Base-by-base conservation (phyloP, 2,797 vertebrate genomes). In the Sebastes nivosus region DNA sequence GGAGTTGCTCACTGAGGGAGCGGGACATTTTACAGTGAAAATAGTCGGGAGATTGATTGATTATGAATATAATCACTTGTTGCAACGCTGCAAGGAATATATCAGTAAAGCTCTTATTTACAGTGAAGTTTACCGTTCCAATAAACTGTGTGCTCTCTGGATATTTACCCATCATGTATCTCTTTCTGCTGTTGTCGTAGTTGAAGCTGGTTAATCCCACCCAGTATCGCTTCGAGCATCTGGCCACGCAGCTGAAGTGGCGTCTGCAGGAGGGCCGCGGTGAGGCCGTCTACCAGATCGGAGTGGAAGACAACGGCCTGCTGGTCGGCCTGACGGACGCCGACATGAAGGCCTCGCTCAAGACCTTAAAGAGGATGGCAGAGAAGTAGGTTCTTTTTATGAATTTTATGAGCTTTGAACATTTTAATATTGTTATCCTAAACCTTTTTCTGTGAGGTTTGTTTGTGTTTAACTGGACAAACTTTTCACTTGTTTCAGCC, bases 211-310 rank as follows among this genome's bases (percentile, higher is more conserved):
- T 99, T 73, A 99, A 98, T 84, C 98, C 98, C 52, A 99, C 98
- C 0, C 97, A 97, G 87, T 99, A 98, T 38, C 97, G 98, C 63
- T 99, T 99, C 52, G 98, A 99, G 92, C 98, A 99, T 88, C 92
- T 99, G 90, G 98, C 98, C 89, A 99, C 98, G 0, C 98, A 99
- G 94, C 96, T 99, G 93, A 99, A 99, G 92, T 99, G 98, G 98
- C 95, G 98, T 1, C 96, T 99, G 9, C 98, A 99, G 94, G 98
- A 99, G 89, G 98, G 98, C 36, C 97, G 97, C 0, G 98, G 98
- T 0, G 97, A 99, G 94, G 98, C 98, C 0, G 97, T 99, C 67
- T 99, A 99, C 88, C 98, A 99, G 95, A 99, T 99, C 0, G 98
- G 98, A 0, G 98, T 99, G 83, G 98, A 99, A 86, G 98, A 99